phyloP scores from a whole-genome alignment of 2,888 invertebrate species.

The Cosmia trapezina region DNA sequence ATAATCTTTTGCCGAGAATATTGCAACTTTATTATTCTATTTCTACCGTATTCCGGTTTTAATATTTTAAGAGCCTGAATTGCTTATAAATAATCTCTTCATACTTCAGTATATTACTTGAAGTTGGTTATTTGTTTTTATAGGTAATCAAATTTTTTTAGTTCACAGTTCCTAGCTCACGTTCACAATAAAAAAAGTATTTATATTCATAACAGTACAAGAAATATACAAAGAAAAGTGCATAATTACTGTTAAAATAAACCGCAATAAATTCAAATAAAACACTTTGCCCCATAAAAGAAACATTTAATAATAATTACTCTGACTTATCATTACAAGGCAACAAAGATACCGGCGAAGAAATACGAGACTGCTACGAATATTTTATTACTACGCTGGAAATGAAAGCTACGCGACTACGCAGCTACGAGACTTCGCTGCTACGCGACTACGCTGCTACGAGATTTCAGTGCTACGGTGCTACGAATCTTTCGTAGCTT shows the following conservation, averaged over 20 bases:
- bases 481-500: slow-evolving; percentile 57
- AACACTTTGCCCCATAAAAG: slow-evolving; percentile 43
- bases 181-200: background rate
- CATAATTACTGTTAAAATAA: slow-evolving; percentile 19
- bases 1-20: slow-evolving; percentile 34
- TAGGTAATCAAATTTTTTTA: background rate
- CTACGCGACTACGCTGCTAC: slow-evolving; percentile 44
- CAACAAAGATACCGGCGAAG: slow-evolving; percentile 49
- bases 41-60: background rate
- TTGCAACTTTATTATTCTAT: slow-evolving; percentile 15
- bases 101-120: too few relatives aligned
- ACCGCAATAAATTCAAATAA: slow-evolving; percentile 20
- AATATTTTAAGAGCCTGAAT: background rate
- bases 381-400: slow-evolving; percentile 48
- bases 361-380: slow-evolving; percentile 47
- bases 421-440: slow-evolving; percentile 36
- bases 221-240: background rate
- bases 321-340: slow-evolving; percentile 44
- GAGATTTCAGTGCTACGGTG: slow-evolving; percentile 30
- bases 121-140: background rate
- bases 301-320: slow-evolving; percentile 56
- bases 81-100: slow-evolving; percentile 1
- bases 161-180: background rate
- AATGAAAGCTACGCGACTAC: slow-evolving; percentile 49
- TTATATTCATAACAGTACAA: background rate